Evolutionary conservation across 2,113 vertebrate species (phyloP).

Genomic region (Bettongia penicillata): DNA sequence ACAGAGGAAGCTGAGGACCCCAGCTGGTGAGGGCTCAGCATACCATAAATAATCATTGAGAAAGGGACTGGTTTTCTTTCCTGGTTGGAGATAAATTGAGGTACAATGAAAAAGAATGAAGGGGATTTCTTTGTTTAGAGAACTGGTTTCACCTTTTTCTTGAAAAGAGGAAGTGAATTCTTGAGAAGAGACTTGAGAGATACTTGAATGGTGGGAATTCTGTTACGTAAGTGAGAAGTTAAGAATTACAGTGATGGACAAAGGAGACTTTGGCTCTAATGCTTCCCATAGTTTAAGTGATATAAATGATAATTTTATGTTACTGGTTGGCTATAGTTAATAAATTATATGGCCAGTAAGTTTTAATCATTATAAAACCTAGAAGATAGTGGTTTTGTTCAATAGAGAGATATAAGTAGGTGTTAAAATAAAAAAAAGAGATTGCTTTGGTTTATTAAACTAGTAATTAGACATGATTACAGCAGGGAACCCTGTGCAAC

Average conservation of each 20-base stretch:
- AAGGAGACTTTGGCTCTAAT: not conserved
- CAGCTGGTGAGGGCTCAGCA: not conserved
- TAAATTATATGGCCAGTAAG: not conserved
- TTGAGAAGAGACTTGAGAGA: not conserved
- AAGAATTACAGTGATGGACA: not conserved
- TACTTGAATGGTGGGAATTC: not conserved
- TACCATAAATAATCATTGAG: not conserved
- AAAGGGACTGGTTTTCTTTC: not conserved
- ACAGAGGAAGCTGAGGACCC: not conserved
- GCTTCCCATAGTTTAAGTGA: not conserved
- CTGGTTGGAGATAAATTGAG: not conserved
- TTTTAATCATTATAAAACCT: not conserved
- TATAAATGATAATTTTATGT: not conserved
- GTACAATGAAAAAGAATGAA: not conserved
- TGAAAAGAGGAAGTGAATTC: not conserved
- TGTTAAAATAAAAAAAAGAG: not conserved
- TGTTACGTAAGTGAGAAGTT: not conserved
- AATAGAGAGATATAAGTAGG: not conserved
- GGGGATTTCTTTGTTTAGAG: not conserved
- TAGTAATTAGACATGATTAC: not conserved
- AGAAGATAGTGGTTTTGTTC: not conserved
- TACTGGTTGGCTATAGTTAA: not conserved
- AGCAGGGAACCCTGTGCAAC: not conserved
- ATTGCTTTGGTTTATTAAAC: not conserved
- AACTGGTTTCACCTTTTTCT: not conserved